Evolutionary conservation across 2,888 invertebrate genomes (phyloP), one percentile per base, ranked within the genome.

Genomic region (Ferrisia virgata): DNA sequence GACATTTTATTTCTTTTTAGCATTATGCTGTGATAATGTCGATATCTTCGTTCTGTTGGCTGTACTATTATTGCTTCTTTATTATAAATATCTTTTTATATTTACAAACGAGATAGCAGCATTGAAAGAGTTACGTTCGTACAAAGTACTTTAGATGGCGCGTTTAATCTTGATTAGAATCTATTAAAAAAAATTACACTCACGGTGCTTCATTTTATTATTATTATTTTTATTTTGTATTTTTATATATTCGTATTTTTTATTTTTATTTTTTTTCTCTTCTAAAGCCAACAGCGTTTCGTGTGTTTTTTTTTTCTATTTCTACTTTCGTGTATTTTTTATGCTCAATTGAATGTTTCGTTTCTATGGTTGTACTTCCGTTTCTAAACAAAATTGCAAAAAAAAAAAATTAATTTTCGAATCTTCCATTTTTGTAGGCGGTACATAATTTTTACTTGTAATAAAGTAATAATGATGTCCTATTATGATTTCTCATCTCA

Each of bases 11-110:
- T 43, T 43, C 43, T 43, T 47, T 47, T 64, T 64, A 64, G 58
- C 28, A 28, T 64, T 64, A 64, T 64, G 58, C 58, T 64, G 58
- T 64, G 58, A 64, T 64, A 64, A 64, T 28, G 58, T 64, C 58
- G 58, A 64, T 64, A 25, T 64, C 58, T 64, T 25, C 58, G 58
- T 64, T 64, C 11, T 64, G 58, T 64, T 64, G 58, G 58, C 58
- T 64, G 58, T 64, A 64, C 58, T 64, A 28, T 53, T 53, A 11
- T 28, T 47, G 47, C 18, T 47, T 47, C 18, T 64, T 64, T 9
- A 58, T 58, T 64, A 28, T 64, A 8, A 39, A 25, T 64, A 25
- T 28, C 25, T 4, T 13, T 28, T 28, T 64, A 28, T 64, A 25
- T 25, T 43, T 43, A 15, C 58, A 25, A 64, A 64, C 58, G 18